These are phyloP conservation scores for Disparrhopalites patrizii DNA, from an alignment of 2,888 invertebrate genomes.

Conservation along the genomic window DNA sequence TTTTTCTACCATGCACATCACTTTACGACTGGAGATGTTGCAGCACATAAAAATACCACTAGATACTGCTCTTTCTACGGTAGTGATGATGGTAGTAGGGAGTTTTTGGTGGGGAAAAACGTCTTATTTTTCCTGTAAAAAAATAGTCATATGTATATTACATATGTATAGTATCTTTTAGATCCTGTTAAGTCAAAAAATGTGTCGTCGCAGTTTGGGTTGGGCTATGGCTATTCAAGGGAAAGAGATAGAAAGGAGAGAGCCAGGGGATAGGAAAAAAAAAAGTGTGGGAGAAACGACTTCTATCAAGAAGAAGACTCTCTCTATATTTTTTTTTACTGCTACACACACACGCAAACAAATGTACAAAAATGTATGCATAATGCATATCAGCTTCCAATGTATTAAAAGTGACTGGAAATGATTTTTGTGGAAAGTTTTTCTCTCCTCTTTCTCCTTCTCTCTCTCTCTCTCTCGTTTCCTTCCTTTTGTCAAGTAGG, in stretches of 20 bases:
- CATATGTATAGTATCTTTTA: too few species aligned
- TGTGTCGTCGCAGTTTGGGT: slow-evolving; percentile 33
- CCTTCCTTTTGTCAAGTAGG: slow-evolving; percentile 2
- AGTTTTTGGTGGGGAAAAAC: too few species aligned
- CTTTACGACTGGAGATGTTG: slow-evolving; percentile 36
- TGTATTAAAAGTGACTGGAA: slow-evolving; percentile 26
- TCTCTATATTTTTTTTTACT: too few species aligned
- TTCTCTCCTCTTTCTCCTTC: background rate
- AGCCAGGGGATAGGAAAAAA: background rate
- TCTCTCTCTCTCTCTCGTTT: background rate
- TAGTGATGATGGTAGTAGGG: too few species aligned
- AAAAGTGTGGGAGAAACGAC: slow-evolving; percentile 13
- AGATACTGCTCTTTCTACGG: too few species aligned
- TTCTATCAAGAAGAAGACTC: slow-evolving; percentile 14
- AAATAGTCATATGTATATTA: too few species aligned
- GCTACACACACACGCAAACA: slow-evolving; percentile 11
- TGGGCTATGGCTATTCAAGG: slow-evolving; percentile 19
- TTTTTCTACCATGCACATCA: slow-evolving; percentile 39
- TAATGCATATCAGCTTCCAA: slow-evolving; percentile 24
- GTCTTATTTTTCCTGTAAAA: too few species aligned
- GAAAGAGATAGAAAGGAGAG: background rate
- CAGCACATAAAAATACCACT: slow-evolving; percentile 38
- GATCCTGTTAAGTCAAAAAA: slow-evolving; percentile 36
- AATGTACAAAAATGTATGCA: slow-evolving; percentile 24
- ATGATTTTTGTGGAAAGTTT: slow-evolving; percentile 27